These are phyloP conservation scores for Varecia variegata DNA, from an alignment of 2,797 vertebrate genomes.

Conservation along the genomic window DNA sequence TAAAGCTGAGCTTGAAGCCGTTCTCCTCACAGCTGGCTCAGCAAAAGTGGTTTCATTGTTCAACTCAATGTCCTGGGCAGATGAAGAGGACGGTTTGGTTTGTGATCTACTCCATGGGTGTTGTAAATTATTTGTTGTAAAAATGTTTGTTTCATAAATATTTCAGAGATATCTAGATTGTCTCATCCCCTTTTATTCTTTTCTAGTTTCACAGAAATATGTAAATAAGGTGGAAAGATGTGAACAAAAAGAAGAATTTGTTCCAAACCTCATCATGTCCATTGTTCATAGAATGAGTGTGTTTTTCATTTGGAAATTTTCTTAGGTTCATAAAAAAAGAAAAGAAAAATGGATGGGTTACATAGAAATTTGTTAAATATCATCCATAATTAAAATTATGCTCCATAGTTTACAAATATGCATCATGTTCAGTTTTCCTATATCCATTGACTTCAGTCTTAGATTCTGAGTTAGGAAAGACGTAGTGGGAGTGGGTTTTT, in stretches of 20 bases:
- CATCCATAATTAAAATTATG: constrained; percentile 17
- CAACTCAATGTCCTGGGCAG: neutral
- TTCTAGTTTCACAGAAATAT: neutral
- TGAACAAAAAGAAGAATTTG: neutral
- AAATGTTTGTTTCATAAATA: neutral
- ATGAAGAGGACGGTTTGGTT: neutral
- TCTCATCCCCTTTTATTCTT: neutral
- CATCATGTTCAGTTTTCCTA: neutral
- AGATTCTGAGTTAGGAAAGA: neutral
- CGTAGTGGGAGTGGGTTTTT: neutral
- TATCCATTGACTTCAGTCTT: neutral
- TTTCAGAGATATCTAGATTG: neutral
- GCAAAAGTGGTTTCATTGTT: neutral
- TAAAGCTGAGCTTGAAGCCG: neutral
- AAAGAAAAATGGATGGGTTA: neutral
- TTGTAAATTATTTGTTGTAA: neutral
- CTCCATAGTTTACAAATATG: neutral
- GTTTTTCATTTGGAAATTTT: constrained; percentile 3
- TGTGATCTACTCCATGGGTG: neutral
- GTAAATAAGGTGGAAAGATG: neutral
- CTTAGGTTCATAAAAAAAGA: neutral
- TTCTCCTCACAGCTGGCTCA: neutral
- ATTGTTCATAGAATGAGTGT: neutral
- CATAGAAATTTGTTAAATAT: neutral
- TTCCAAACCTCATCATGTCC: neutral